These are phyloP conservation scores for Meliscaeva auricollis DNA, from an alignment of 2,888 invertebrate genomes.

Conservation along the genomic window DNA sequence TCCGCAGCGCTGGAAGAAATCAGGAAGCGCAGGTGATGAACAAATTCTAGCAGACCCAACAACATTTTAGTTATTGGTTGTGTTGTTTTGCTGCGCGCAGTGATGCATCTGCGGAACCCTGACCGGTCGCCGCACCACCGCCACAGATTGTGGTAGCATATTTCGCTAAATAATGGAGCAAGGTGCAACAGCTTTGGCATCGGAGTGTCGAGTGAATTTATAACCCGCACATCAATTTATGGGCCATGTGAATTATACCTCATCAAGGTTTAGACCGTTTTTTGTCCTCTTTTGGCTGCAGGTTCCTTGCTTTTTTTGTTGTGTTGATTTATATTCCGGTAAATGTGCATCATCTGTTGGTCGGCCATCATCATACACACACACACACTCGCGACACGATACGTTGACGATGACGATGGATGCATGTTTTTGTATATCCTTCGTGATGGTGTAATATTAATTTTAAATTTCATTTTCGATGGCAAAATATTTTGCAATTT, in stretches of 20 bases:
- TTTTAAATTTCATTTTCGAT: slow-evolving; percentile 65
- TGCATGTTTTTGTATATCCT: slow-evolving; percentile 24
- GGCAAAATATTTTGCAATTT: slow-evolving; percentile 59
- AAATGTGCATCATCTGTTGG: slow-evolving; percentile 33
- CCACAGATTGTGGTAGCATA: slow-evolving; percentile 37
- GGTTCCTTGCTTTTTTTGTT: not conserved
- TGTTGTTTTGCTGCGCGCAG: not conserved
- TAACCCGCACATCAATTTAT: slow-evolving; percentile 26
- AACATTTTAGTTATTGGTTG: not conserved
- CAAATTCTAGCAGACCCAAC: slow-evolving; percentile 32
- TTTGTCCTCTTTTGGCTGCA: not conserved
- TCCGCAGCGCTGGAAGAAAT: slow-evolving; percentile 17
- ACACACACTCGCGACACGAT: not conserved
- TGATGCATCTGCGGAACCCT: slow-evolving; percentile 16
- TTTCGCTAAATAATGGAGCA: slow-evolving; percentile 51
- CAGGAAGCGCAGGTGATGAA: slow-evolving; percentile 52
- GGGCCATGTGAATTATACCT: slow-evolving; percentile 63
- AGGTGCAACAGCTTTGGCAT: no score
- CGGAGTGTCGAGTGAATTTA: slow-evolving; percentile 28
- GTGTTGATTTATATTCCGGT: slow-evolving; percentile 27
- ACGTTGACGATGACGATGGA: not conserved
- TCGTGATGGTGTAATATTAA: slow-evolving; percentile 62
- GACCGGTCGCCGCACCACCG: slow-evolving; percentile 1
- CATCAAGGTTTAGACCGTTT: slow-evolving; percentile 51
- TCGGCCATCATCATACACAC: not conserved